phyloP scores from a whole-genome alignment of 1,140 invertebrate genomes.

The Heliconius melpomene region DNA sequence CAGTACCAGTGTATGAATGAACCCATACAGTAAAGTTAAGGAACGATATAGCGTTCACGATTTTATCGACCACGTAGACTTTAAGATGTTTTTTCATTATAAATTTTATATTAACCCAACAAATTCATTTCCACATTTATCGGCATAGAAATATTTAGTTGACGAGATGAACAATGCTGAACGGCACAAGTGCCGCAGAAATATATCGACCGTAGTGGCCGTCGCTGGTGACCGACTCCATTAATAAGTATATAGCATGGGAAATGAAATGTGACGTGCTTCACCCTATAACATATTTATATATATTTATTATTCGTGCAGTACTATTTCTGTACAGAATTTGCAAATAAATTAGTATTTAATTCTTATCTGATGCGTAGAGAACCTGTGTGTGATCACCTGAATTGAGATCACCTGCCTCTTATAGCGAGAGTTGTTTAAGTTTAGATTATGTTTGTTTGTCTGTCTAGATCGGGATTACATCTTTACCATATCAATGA shows the following conservation, averaged over 20 bases:
- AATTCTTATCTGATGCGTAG: constrained; percentile 23
- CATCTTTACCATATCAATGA: constrained; percentile 13
- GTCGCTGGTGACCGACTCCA: constrained; percentile 48
- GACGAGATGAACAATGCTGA: constrained; percentile 16
- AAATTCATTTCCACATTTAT: background rate
- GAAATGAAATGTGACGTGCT: constrained; percentile 40
- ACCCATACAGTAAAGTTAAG: background rate
- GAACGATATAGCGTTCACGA: background rate
- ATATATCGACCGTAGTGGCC: constrained; percentile 71
- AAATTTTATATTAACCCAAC: background rate
- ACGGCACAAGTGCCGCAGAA: constrained; percentile 72
- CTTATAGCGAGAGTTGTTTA: constrained; percentile 14
- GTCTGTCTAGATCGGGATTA: background rate
- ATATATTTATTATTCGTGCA: background rate
- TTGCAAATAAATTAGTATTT: constrained; percentile 19
- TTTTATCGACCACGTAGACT: constrained; percentile 27
- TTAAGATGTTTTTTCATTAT: background rate
- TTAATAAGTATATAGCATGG: constrained; percentile 52
- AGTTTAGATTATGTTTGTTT: constrained; percentile 13
- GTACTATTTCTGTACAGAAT: background rate
- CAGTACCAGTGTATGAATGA: background rate
- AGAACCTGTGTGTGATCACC: background rate
- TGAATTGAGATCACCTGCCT: constrained; percentile 25
- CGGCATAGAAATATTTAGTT: background rate
- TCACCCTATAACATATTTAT: constrained; percentile 19